phyloP scores from a whole-genome alignment of 1,140 invertebrate species.

The Brachionus manjavacas region DNA sequence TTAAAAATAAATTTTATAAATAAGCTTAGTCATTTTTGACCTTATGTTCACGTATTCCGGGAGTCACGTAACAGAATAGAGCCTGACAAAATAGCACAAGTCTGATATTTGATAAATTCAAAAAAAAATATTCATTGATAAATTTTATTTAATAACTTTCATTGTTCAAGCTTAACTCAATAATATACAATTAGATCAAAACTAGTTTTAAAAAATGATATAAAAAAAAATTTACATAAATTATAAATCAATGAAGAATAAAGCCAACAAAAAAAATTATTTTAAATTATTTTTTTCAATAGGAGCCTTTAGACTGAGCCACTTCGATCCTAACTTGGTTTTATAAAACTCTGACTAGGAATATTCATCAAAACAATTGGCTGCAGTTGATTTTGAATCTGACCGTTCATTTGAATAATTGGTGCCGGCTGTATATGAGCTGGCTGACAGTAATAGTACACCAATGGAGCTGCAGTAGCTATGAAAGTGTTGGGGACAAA shows the following conservation, averaged over 20 bases:
- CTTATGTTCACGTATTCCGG: too few relatives aligned
- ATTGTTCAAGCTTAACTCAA: not conserved
- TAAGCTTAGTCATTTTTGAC: too few relatives aligned
- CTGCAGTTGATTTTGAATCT: not conserved
- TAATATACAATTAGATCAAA: not conserved
- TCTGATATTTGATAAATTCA: too few relatives aligned
- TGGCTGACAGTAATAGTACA: not conserved
- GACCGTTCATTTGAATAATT: not conserved
- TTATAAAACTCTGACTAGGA: not conserved
- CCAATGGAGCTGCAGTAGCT: not conserved
- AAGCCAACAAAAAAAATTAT: not conserved
- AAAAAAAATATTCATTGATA: too few relatives aligned
- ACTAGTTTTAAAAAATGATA: not conserved
- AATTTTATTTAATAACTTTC: not conserved
- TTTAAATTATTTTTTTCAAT: not conserved
- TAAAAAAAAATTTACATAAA: not conserved
- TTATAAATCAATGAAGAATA: not conserved
- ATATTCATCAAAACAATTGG: slow-evolving; percentile 8
- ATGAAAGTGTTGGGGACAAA: not conserved
- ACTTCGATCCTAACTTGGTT: not conserved
- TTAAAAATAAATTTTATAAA: too few relatives aligned
- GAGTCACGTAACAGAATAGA: too few relatives aligned
- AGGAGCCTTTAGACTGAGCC: not conserved
- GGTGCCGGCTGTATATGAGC: not conserved
- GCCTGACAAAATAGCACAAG: too few relatives aligned